Percentiles rank a stretch among this genome's conserved stretches.
phyloP scores from a whole-genome alignment of 1,140 invertebrate species.

The Bombus sibiricus region DNA sequence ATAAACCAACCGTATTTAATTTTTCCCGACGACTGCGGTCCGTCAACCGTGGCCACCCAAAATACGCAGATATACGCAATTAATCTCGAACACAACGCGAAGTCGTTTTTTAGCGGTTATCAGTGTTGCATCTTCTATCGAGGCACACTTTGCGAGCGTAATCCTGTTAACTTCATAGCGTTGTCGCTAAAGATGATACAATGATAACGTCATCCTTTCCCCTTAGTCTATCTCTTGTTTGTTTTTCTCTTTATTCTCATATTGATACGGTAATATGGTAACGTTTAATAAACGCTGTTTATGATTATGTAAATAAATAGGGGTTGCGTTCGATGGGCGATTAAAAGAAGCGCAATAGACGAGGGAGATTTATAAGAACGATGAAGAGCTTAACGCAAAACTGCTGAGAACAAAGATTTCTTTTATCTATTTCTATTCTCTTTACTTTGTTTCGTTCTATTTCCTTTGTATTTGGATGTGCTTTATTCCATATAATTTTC shows the following conservation, averaged over 20 bases:
- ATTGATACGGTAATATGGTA: too few species aligned
- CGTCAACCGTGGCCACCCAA: not conserved
- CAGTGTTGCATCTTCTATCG: slow-evolving; percentile 20
- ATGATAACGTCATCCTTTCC: not conserved
- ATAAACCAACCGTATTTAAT: not conserved
- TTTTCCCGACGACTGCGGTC: not conserved
- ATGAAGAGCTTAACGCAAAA: not conserved
- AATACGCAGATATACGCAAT: not conserved
- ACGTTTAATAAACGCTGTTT: slow-evolving; percentile 11
- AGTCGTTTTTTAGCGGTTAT: slow-evolving; percentile 14
- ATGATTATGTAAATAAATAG: not conserved
- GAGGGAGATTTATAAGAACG: not conserved
- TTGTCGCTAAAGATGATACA: not conserved
- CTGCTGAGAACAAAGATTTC: not conserved
- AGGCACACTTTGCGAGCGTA: not conserved
- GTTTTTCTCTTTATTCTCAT: not conserved
- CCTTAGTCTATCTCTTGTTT: too few species aligned
- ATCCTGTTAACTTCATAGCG: not conserved
- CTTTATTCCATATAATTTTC: not conserved
- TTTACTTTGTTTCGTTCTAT: too few species aligned
- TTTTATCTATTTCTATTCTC: not conserved
- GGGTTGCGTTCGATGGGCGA: not conserved
- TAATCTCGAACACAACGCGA: not conserved
- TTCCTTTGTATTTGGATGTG: not conserved
- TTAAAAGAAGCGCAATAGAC: not conserved